phyloP scores from a whole-genome alignment of 1,140 invertebrate species.

The Drosophila burlai region DNA sequence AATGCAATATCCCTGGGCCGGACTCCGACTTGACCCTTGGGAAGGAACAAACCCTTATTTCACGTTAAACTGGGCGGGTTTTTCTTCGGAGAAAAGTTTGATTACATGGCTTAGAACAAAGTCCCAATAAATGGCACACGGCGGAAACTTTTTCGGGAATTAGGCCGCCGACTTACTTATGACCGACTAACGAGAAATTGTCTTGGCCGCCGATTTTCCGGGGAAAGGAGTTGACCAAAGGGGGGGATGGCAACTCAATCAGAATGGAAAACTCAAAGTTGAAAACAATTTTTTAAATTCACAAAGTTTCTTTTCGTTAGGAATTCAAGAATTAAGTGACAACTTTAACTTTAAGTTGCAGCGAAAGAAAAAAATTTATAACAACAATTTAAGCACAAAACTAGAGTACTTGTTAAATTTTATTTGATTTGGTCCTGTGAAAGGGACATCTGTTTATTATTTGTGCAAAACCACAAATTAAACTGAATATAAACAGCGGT shows the following conservation, averaged over 20 bases:
- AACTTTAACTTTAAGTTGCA: not conserved
- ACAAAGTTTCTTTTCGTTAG: conserved; percentile 7
- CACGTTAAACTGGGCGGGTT: conserved; percentile 9
- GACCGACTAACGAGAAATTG: conserved; percentile 12
- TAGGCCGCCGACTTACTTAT: conserved; percentile 1
- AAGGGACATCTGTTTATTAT: conserved; percentile 16
- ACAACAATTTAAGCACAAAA: not conserved
- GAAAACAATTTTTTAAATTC: conserved; percentile 19
- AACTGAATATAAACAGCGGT: not conserved
- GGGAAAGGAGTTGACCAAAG: not conserved
- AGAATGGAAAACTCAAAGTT: not conserved
- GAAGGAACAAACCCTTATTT: conserved; percentile 1
- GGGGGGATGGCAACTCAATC: not conserved
- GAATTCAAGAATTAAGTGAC: conserved; percentile 6
- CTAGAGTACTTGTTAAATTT: not conserved
- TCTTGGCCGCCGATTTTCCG: not conserved
- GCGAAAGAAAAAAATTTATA: not conserved
- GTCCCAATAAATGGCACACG: conserved; percentile 36
- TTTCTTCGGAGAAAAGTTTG: conserved; percentile 19
- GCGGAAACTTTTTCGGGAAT: conserved; percentile 30
- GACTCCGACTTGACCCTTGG: not conserved
- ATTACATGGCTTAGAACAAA: conserved; percentile 44
- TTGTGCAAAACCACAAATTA: conserved; percentile 14
- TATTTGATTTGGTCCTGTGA: not conserved
- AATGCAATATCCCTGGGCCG: conserved; percentile 2